Base-by-base conservation (phyloP, 2,888 invertebrate species). In the Drosophila dives region DNA sequence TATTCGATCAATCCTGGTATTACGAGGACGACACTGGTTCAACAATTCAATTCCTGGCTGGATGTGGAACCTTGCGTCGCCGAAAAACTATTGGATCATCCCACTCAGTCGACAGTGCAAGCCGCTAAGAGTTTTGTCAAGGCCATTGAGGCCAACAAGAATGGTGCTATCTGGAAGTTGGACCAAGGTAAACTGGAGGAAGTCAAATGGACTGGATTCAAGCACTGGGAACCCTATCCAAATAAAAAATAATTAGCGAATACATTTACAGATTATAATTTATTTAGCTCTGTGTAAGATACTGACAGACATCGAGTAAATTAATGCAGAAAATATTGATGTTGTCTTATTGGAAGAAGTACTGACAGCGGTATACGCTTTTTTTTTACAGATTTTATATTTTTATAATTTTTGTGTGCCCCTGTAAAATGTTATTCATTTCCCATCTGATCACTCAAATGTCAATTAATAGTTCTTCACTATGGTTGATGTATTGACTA, bases 151-250 rank as follows among this genome's bases (percentile, higher is more conserved):
- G 72, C 74, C 12, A 91, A 90, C 26, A 75, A 91, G 75, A 92
- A 92, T 70, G 91, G 89, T 10, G 91, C 90, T 4, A 86, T 91
- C 65, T 92, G 92, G 92, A 91, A 91, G 56, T 61, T 90, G 49
- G 92, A 92, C 49, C 53, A 88, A 51, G 91, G 90, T 2, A 75
- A 83, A 33, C 51, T 91, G 36, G 80, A 87, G 17, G 59, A 82
- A 38, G 74, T 90, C n/a, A 54, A 75, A 7, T 84, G 84, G 73
- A 67, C 65, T 12, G 56, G 40, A 10, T 15, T 5, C n/a, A 66
- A 69, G 40, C 89, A 89, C 74, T 91, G 90, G 90, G 83, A 81
- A 53, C 81, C 83, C 7, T 23, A 49, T 8, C 26, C 48, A 42
- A 0, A 11, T n/a, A 42, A 42, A 45, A 42, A 42, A 45, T 45